Percentiles rank a stretch among this genome's conserved stretches.
These are phyloP conservation scores for Syndactyla subalaris DNA, from an alignment of 2,797 vertebrate genomes.

Conservation along the genomic window DNA sequence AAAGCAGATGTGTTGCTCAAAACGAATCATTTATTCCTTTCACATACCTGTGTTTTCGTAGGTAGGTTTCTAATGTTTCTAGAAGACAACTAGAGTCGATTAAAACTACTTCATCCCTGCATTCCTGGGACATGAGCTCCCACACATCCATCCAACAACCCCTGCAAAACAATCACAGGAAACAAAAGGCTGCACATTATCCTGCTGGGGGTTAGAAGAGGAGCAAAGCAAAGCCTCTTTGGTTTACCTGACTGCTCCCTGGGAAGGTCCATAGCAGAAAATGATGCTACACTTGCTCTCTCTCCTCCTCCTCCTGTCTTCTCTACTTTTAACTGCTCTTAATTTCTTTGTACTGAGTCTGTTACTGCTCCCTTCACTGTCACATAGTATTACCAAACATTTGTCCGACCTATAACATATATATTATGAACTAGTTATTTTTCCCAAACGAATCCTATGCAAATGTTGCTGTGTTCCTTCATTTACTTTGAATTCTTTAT, in stretches of 20 bases:
- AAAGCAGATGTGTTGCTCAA: rapidly evolving
- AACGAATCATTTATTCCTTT: rapidly evolving
- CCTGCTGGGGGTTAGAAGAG: not conserved
- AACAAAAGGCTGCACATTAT: not conserved
- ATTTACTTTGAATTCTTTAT: not conserved
- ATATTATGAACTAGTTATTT: not conserved
- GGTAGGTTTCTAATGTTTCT: conserved; percentile 95
- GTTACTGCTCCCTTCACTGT: conserved; percentile 78
- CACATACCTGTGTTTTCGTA: conserved; percentile 93
- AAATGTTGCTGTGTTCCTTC: not conserved
- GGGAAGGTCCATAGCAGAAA: conserved; percentile 80
- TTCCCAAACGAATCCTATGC: not conserved
- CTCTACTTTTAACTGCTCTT: conserved; percentile 79
- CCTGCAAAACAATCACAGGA: conserved; percentile 70
- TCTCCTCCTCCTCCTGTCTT: conserved; percentile 78
- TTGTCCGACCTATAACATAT: not conserved
- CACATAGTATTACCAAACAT: conserved; percentile 60
- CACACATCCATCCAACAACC: conserved; percentile 99
- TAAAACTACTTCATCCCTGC: conserved; percentile 96
- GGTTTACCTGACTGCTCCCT: conserved; percentile 77
- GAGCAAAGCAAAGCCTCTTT: not conserved
- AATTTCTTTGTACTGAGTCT: conserved; percentile 77
- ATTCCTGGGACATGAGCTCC: conserved; percentile 99
- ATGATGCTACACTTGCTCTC: conserved; percentile 80
- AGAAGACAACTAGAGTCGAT: conserved; percentile 93